Base-by-base conservation (phyloP, 2,113 vertebrate species). In the Rhineura floridana region DNA sequence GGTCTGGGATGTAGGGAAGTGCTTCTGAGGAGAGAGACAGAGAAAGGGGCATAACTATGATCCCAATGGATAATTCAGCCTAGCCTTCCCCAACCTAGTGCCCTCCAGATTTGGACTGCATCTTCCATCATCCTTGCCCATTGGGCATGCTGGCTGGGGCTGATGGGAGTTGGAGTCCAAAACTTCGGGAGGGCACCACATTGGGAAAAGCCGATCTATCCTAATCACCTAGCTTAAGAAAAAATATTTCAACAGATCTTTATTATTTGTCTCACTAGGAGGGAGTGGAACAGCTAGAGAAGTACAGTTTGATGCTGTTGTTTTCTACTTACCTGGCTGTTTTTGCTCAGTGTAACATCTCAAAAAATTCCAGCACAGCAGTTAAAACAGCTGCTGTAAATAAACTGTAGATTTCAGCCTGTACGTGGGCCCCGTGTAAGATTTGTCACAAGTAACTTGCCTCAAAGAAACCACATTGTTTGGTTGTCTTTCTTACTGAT, bases 1-100 rank as follows among this genome's bases (percentile, higher is more conserved):
- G 46, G 82, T 76, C 83, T 88, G 91, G 9, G 83, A 65, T 19
- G n/a, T 72, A 59, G 88, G 81, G 7, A 91, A 59, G 9, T 67
- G 75, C 13, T 89, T 91, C 93, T 93, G 69, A 23, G 33, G 23
- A 44, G 33, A 39, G 55, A 88, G 0, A 50, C 3, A 42, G 55
- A 75, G 8, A 17, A n/a, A 70, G 1, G 10, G 30, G 3, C 76
- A 52, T 15, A 50, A 17, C 48, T 19, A n/a, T 13, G 1, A 6
- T 33, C 23, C 33, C 9, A 21, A 33, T 30, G 75, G 75, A 59
- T 2, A 36, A 28, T 62, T 52, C 55, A 6, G 55, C 69, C n/a
- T 19, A 17, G 69, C 7, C 9, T 36, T n/a, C 69, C 13, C 15
- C 11, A 36, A n/a, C 33, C 11, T 70, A 3, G 15, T 36, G n/a